Conservation (phyloP, 1,140 invertebrate species). For the Melitaea cinxia region DNA sequence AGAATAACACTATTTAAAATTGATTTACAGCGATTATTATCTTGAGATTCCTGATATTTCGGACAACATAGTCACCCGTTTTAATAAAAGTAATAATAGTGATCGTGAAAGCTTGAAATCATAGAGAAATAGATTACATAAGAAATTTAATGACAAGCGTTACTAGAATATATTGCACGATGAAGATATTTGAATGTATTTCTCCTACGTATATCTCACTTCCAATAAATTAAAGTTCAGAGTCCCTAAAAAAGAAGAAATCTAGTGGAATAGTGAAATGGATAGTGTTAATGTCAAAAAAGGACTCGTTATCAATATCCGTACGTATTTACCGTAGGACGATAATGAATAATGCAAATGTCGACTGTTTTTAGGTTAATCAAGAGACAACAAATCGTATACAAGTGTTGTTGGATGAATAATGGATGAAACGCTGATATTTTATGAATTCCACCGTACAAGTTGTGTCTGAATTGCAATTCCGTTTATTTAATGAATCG, state of each 20-base stretch:
- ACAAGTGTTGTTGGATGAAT: constrained; percentile 16
- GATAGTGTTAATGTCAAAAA: background rate
- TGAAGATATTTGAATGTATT: too few species aligned
- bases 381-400: constrained; percentile 18
- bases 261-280: background rate
- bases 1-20: too few species aligned
- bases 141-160: too few species aligned
- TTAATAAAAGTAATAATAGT: too few species aligned
- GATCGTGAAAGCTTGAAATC: too few species aligned
- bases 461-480: constrained; percentile 4
- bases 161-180: too few species aligned
- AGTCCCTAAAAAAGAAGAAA: background rate
- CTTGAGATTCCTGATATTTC: too few species aligned
- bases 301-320: background rate
- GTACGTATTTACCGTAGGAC: constrained; percentile 1
- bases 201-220: too few species aligned
- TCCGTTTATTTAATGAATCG: background rate
- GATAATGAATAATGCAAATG: constrained; percentile 17
- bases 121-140: too few species aligned
- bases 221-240: background rate
- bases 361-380: constrained; percentile 20
- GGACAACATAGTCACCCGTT: too few species aligned
- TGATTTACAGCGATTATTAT: too few species aligned
- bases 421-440: constrained; percentile 4
- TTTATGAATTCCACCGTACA: background rate